Conservation (phyloP, 1,140 invertebrate species). For the Littorina saxatilis region DNA sequence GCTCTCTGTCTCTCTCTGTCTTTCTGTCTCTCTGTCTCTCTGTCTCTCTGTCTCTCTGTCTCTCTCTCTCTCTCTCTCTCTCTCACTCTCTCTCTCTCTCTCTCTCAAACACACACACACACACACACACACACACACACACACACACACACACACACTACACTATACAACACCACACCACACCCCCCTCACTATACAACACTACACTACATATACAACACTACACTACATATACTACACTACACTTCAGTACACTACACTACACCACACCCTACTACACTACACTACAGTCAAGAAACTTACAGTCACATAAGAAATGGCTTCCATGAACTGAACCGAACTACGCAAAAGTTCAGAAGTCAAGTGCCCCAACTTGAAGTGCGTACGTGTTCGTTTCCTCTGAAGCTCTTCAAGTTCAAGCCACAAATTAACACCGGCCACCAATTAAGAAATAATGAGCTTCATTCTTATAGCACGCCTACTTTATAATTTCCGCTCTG, state of each 20-base stretch:
- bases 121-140: constrained; percentile 25
- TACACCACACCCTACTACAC: too few species aligned
- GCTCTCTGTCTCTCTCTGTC: background rate
- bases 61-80: background rate
- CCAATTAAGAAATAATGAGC: constrained; percentile 1
- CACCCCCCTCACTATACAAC: background rate
- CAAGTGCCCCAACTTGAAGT: background rate
- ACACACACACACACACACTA: constrained; percentile 23
- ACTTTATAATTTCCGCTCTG: background rate
- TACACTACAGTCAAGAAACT: background rate
- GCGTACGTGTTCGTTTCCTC: background rate
- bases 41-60: background rate
- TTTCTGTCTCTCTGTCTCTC: background rate
- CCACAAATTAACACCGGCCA: background rate
- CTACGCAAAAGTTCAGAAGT: background rate
- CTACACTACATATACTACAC: too few species aligned
- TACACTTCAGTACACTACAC: too few species aligned
- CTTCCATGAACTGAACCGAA: background rate
- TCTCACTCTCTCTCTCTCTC: background rate
- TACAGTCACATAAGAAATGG: background rate
- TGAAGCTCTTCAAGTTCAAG: background rate
- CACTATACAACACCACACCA: background rate
- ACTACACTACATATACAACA: background rate
- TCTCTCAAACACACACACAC: constrained; percentile 5
- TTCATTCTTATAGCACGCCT: background rate